phyloP scores from a whole-genome alignment of 1,140 invertebrate genomes.

The Pseudachorutes palmiensis region DNA sequence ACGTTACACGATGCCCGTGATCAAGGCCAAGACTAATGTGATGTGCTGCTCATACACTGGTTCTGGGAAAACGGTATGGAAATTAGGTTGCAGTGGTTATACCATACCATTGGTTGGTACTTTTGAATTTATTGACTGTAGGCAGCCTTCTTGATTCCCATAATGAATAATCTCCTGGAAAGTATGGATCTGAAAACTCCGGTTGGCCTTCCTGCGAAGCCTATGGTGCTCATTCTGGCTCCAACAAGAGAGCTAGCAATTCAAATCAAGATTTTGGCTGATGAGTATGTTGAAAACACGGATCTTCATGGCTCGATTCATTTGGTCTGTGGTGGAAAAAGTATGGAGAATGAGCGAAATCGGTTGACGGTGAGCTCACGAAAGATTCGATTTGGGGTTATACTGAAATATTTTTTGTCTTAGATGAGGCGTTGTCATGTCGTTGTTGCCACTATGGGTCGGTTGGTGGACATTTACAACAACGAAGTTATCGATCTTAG shows the following conservation, averaged over 20 bases:
- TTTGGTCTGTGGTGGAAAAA: conserved; percentile 73
- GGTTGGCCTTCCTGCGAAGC: conserved; percentile 44
- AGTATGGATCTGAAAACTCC: conserved; percentile 42
- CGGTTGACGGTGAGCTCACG: conserved; percentile 49
- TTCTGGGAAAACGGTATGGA: conserved; percentile 77
- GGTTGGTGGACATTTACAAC: conserved; percentile 75
- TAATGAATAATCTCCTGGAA: conserved; percentile 62
- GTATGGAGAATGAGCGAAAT: conserved; percentile 59
- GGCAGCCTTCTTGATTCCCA: conserved; percentile 86
- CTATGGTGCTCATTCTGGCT: conserved; percentile 68
- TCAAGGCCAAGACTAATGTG: conserved; percentile 68
- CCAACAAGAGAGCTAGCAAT: conserved; percentile 85
- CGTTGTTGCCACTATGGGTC: conserved; percentile 86
- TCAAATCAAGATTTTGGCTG: conserved; percentile 77
- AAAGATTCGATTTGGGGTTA: too few relatives aligned
- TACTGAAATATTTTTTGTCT: neutral
- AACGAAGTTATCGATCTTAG: conserved; percentile 63
- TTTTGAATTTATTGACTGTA: conserved; percentile 41
- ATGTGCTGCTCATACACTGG: conserved; percentile 98
- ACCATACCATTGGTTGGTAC: too few relatives aligned
- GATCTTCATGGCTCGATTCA: conserved; percentile 58
- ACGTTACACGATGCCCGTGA: conserved; percentile 77
- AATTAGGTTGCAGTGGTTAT: neutral
- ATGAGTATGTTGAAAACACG: conserved; percentile 71
- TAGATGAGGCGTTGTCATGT: conserved; percentile 52